Conservation (phyloP, 2,888 invertebrate genomes). For the Trichopoda pennipes region DNA sequence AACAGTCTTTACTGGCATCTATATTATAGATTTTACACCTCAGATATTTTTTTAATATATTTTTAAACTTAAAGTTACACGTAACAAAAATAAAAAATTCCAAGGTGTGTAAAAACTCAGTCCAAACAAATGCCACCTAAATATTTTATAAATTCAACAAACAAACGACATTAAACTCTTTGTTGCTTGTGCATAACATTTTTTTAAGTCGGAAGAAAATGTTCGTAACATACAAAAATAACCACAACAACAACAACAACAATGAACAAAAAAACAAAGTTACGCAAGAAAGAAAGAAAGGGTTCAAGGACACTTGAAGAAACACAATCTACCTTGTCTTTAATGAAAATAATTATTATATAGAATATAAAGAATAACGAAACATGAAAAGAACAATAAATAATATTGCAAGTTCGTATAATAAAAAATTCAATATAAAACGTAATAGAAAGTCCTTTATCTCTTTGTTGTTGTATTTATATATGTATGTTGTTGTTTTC, state of each 20-base stretch:
- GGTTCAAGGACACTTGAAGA: constrained; percentile 56
- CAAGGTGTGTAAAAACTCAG: too few species aligned
- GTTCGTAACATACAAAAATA: constrained; percentile 26
- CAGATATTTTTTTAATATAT: too few species aligned
- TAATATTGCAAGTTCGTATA: constrained; percentile 14
- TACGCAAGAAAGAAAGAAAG: constrained; percentile 29
- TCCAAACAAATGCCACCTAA: background rate
- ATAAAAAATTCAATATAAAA: constrained; percentile 2
- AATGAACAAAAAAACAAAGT: constrained; percentile 22
- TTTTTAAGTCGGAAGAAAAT: background rate
- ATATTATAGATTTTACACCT: too few species aligned
- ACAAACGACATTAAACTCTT: background rate
- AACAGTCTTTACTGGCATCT: too few species aligned
- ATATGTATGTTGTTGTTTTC: too few species aligned
- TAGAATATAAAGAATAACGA: background rate
- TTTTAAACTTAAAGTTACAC: too few species aligned
- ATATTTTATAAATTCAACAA: background rate
- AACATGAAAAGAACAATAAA: constrained; percentile 42
- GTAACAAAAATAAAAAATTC: too few species aligned
- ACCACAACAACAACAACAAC: constrained; percentile 57
- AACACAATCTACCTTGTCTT: constrained; percentile 44
- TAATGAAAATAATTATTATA: constrained; percentile 15
- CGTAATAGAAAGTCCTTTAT: constrained; percentile 31
- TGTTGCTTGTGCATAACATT: background rate
- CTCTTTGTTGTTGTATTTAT: constrained; percentile 6